Evolutionary conservation across 2,113 vertebrate genomes (phyloP).

Genomic region (Limnothrissa miodon): DNA sequence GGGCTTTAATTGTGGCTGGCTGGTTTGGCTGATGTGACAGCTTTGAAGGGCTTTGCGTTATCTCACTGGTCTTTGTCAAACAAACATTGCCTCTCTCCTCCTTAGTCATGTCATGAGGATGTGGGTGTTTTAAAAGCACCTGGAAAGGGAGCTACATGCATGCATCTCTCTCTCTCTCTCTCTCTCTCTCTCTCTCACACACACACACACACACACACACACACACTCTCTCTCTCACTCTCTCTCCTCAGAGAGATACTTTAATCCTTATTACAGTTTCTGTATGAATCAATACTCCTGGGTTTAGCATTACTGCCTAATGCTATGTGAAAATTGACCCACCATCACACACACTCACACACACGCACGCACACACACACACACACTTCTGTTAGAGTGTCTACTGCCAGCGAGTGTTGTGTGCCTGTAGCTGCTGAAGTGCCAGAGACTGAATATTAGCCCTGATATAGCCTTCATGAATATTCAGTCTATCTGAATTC

Average conservation of each 20-base stretch:
- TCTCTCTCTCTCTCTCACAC: no score
- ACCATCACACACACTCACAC: slow-evolving; percentile 4
- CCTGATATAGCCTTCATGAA: neutral
- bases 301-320: slow-evolving; percentile 48
- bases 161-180: no score
- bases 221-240: neutral
- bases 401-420: neutral
- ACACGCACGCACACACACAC: slow-evolving; percentile 8
- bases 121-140: neutral
- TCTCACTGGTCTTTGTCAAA: neutral
- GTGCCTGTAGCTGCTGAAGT: neutral
- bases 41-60: neutral
- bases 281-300: slow-evolving; percentile 54
- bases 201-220: neutral
- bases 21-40: neutral
- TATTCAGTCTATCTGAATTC: neutral
- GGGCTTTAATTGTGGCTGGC: neutral
- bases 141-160: no score
- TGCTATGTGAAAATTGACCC: slow-evolving; percentile 48
- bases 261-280: slow-evolving; percentile 41
- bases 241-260: slow-evolving; percentile 35
- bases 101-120: neutral
- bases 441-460: neutral
- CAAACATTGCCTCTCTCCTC: neutral
- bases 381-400: no score